Evolutionary conservation across 2,888 invertebrate species (phyloP).

Genomic region (Drosophila stalkeri): DNA sequence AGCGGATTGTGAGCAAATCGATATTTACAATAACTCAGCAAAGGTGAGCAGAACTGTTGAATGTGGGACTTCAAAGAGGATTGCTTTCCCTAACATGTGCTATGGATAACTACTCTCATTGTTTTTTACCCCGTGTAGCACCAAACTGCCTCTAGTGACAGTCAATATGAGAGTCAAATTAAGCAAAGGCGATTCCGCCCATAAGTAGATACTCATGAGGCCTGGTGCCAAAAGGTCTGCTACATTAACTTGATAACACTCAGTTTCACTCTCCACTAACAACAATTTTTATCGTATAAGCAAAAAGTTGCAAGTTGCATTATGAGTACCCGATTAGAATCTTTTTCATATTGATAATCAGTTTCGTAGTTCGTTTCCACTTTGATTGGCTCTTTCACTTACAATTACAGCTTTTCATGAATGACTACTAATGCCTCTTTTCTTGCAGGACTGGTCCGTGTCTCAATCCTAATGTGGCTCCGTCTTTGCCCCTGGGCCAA

Average conservation of each 20-base stretch:
- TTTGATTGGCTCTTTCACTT: constrained; percentile 42
- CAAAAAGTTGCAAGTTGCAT: constrained; percentile 29
- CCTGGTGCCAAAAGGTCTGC: constrained; percentile 62
- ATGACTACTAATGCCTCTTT: constrained; percentile 16
- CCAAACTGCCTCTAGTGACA: constrained; percentile 78
- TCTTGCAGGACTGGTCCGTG: constrained; percentile 57
- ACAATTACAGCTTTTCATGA: neutral
- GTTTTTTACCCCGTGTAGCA: constrained; percentile 56
- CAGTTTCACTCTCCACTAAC: constrained; percentile 19
- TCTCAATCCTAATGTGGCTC: constrained; percentile 49
- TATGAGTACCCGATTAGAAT: constrained; percentile 4
- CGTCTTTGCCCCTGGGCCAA: constrained; percentile 38
- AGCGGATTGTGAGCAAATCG: constrained; percentile 86
- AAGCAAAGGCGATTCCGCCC: constrained; percentile 68
- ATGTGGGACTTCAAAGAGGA: neutral
- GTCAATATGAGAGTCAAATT: constrained; percentile 82
- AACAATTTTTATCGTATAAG: constrained; percentile 14
- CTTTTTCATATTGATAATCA: constrained; percentile 10
- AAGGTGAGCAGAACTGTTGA: constrained; percentile 70
- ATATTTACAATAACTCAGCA: constrained; percentile 84
- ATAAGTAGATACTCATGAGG: constrained; percentile 57
- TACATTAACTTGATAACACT: constrained; percentile 28
- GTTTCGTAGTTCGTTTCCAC: constrained; percentile 29
- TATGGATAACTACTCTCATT: constrained; percentile 49
- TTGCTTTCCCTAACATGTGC: neutral